Base-by-base conservation (phyloP, 2,888 invertebrate species). In the Linnaemya vulpina region DNA sequence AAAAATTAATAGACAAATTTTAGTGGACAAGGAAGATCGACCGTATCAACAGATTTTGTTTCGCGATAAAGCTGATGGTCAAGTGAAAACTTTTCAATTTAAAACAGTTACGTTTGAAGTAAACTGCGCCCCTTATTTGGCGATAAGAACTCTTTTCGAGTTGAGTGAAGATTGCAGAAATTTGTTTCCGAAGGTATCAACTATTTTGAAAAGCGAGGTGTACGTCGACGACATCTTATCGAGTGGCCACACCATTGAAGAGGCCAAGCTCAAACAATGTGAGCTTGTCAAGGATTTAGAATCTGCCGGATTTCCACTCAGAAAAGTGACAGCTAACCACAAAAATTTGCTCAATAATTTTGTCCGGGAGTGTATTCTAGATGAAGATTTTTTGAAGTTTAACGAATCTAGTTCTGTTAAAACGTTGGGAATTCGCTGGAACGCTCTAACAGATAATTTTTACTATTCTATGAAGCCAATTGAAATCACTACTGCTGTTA, bases 1-100 rank as follows among this genome's bases (percentile, higher is more conserved):
- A 25, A 88, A 88, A 15, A 86, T 87, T 82, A 86, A 85, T n/a
- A 80, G 86, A 1, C 86, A 87, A 22, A 81, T 88, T 4, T 60
- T 67, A 25, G 58, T 87, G 1, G 55, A 85, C 8, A 35, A 74
- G 9, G 30, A 25, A 7, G 84, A 87, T 49, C 67, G 75, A 11
- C 51, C 76, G 7, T 86, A 81, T 67, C 86, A 87, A 46, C 65
- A 85, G 1, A 82, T 87, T 3, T 5, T 87, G 0, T 87, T 82
- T 49, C 77, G 86, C 0, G 9, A 55, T 1, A n/a, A 55, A 4
- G n/a, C 51, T 0, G 20, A 75, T 2, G 8, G 38, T 1, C 25
- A 30, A 0, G 25, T 86, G 1, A 62, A 84, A 40, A 65, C 79
- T 7, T 86, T 87, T 20, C 25, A 10, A 11, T 11, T 11, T 3